These are phyloP conservation scores for Alfaro cultratus DNA, from an alignment of 2,797 vertebrate species.

Conservation along the genomic window DNA sequence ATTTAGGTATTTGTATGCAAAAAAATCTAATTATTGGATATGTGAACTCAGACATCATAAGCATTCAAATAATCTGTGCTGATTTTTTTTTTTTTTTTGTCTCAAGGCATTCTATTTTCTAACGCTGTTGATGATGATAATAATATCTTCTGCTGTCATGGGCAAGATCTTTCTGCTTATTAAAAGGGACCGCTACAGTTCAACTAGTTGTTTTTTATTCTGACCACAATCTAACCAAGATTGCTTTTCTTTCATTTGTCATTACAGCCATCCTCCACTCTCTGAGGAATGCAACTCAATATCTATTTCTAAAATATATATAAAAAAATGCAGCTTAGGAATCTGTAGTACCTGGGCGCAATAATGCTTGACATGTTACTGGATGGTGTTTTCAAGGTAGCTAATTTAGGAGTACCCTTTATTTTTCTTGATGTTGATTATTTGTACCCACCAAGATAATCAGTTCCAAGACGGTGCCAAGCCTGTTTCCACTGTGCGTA, in stretches of 20 bases:
- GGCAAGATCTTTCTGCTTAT: no score
- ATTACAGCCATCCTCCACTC: background rate
- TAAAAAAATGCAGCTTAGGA: background rate
- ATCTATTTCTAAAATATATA: background rate
- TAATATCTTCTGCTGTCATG: no score
- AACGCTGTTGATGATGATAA: no score
- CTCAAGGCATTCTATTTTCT: no score
- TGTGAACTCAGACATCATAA: no score
- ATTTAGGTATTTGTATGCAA: no score
- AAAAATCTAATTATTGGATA: no score
- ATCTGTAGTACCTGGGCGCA: background rate
- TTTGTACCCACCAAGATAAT: background rate
- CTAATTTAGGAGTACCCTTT: no score
- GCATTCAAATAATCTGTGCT: no score
- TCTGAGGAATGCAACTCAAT: background rate
- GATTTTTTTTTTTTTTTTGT: no score
- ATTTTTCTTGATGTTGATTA: background rate
- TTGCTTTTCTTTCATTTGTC: background rate
- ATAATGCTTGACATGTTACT: background rate
- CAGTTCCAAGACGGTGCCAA: background rate
- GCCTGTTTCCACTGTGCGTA: background rate
- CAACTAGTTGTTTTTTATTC: background rate
- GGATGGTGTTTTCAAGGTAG: no score
- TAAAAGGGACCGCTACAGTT: background rate
- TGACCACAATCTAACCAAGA: background rate